Base-by-base conservation (phyloP, 1,140 invertebrate genomes). In the Sweltsa coloradensis region DNA sequence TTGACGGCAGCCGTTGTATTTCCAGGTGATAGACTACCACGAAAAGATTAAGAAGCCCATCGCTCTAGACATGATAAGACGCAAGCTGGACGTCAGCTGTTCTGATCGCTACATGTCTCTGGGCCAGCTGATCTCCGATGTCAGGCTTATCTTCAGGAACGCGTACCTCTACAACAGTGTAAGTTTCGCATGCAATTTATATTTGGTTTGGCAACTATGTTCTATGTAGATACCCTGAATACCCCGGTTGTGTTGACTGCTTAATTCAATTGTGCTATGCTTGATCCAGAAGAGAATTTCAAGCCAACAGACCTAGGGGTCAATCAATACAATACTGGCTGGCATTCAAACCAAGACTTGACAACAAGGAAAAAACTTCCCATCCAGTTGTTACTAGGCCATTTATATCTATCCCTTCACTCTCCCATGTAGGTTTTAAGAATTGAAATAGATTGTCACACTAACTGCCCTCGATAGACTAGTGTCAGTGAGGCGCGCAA, bases 101-200 rank as follows among this genome's bases (percentile, higher is more conserved):
- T 70, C 74, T 34, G 71, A 78, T 57, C 80, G 83, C 60, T 93
- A 93, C 64, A 73, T 75, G 52, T 74, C 75, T 56, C 71, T 88
- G 37, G 72, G 79, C 54, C 78, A 85, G 53, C 82, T 92, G 59
- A 73, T 93, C 41, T 67, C 74, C 36, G 90, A 94, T 66, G 78
- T 89, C 42, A 75, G 85, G 49, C 73, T 88, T 50, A 83, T 94
- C 61, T 92, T 94, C 66, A 81, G 78, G 61, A 92, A 92, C 67
- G 90, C 87, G 42, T 85, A 83, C 60, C 73, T 69, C 13, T 91
- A 81, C 62, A 91, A 92, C 72, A 68, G 79, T 55, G 88, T 90
- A 74, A 79, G 78, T 74, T 37, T 45, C 40, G 42, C 39, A 25
- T 45, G 14, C 19, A 22, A 45, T 5, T 31, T 6, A 26, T 26